Conservation (phyloP, 2,113 vertebrate species). For the Sturnira hondurensis region DNA sequence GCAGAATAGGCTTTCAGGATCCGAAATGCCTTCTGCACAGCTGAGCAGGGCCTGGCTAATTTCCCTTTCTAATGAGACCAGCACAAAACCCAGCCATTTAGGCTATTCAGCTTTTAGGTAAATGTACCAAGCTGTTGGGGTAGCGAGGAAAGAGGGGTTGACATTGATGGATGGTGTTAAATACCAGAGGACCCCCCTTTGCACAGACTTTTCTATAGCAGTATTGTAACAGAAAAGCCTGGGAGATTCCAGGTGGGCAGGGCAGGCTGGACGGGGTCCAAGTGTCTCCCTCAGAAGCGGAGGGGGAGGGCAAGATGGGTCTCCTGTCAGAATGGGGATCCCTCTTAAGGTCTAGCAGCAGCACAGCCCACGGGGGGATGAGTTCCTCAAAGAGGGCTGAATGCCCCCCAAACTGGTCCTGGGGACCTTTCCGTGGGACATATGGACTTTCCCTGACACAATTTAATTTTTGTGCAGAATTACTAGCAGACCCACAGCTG, state of each 20-base stretch:
- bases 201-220: constrained; percentile 71
- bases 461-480: neutral
- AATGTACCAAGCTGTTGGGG: constrained; percentile 70
- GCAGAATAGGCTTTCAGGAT: constrained; percentile 39
- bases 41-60: constrained; percentile 69
- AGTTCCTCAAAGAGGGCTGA: neutral
- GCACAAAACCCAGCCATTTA: constrained; percentile 70
- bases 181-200: constrained; percentile 60
- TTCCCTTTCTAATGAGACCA: constrained; percentile 77
- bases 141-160: constrained; percentile 63
- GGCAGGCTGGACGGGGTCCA: constrained; percentile 60
- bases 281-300: neutral
- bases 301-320: neutral
- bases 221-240: constrained; percentile 65
- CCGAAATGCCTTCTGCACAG: constrained; percentile 63
- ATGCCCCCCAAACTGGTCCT: constrained; percentile 6
- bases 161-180: constrained; percentile 75
- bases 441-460: neutral
- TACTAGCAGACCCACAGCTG: neutral
- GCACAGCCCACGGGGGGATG: neutral
- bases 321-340: neutral
- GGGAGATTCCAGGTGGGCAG: constrained; percentile 66
- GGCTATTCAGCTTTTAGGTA: constrained; percentile 74
- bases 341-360: constrained; percentile 17
- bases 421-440: neutral